These are phyloP conservation scores for Neocrepidodera transversa DNA, from an alignment of 2,888 invertebrate species.

Conservation along the genomic window DNA sequence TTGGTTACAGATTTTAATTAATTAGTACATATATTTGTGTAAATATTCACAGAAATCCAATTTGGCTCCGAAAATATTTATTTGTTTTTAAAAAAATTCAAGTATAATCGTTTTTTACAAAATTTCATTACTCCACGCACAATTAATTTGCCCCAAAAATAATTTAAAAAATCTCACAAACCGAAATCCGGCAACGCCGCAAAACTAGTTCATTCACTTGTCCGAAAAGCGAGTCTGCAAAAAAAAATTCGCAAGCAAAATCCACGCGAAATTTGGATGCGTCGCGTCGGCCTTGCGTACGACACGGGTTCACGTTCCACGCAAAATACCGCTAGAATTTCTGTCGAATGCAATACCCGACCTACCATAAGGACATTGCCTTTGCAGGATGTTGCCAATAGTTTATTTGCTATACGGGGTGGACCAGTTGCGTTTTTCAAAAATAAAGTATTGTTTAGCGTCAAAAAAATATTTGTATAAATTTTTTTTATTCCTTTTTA, in stretches of 20 bases:
- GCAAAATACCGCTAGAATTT: constrained; percentile 54
- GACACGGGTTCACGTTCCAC: constrained; percentile 46
- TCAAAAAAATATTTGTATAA: no score
- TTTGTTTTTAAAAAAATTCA: no score
- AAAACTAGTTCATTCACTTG: neutral
- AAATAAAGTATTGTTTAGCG: no score
- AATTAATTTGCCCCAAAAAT: no score
- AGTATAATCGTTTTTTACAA: no score
- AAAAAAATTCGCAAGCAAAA: constrained; percentile 7
- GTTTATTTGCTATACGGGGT: constrained; percentile 25
- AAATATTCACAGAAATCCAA: no score
- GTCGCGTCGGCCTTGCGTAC: constrained; percentile 44
- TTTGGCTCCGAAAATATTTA: no score
- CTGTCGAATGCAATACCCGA: constrained; percentile 44
- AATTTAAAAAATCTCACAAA: neutral
- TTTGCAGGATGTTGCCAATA: constrained; percentile 49
- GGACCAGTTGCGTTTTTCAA: no score
- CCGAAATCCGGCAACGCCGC: neutral
- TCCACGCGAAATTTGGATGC: constrained; percentile 24
- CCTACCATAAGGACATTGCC: constrained; percentile 59
- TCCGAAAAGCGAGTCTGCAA: neutral
- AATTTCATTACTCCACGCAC: no score
- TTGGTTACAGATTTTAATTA: no score
- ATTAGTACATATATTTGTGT: no score
- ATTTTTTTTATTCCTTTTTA: no score